Base-by-base conservation (phyloP, 1,140 invertebrate genomes). In the Planococcus citri region DNA sequence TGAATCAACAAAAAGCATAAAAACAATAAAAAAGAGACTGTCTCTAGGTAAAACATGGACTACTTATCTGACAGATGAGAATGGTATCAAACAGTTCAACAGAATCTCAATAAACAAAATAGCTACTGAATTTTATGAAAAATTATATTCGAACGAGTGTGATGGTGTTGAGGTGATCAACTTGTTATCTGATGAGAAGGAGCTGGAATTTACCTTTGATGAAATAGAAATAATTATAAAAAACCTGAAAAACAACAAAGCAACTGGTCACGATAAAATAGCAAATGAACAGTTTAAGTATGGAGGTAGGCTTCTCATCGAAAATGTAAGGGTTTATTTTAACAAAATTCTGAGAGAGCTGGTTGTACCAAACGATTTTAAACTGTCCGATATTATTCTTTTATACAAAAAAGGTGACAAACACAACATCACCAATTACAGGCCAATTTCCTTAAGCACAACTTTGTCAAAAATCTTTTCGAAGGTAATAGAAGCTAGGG, bases 331-430 rank as follows among this genome's bases (percentile, higher is more conserved):
- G 10, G 29, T 20, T 14, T 9, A 61, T 17, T 70, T 60, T 33
- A 70, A 61, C 20, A n/a, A 58, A 27, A 72, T 70, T 24, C 64
- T 73, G 1, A 20, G 70, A 0, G 72, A 74, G 58, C 72, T 74
- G 72, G 10, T 17, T n/a, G 73, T 76, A 3, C 75, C 76, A 25
- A 20, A 69, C 0, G 14, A 21, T 61, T 76, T 75, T 74, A 74
- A 24, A 0, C 68, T 71, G 72, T 74, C 75, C 3, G 73, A 75
- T 71, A 74, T 77, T 9, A 74, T 76, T 8, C 64, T 77, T 37
- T 27, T 77, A 0, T 74, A 75, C 67, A 76, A 78, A 72, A 77
- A 77, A 73, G 75, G 75, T 1, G 73, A 75, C 29, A 75, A 73
- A 33, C 69, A 71, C 1, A 71, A 75, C 17, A 73, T 77, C 71